These are phyloP conservation scores for Tetramorium alpestre DNA, from an alignment of 1,140 invertebrate genomes.

Conservation along the genomic window DNA sequence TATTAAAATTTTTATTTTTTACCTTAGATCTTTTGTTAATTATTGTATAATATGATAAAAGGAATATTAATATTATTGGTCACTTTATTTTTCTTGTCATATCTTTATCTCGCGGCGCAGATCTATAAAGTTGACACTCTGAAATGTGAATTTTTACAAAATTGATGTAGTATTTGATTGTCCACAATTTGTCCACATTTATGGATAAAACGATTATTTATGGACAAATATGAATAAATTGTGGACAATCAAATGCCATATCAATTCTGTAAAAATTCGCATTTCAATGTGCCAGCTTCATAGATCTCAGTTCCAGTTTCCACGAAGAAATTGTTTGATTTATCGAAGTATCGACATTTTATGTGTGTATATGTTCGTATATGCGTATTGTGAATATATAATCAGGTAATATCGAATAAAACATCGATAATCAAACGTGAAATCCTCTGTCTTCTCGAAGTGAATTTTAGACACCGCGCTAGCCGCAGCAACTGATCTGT, in stretches of 20 bases:
- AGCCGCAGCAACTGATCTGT: slow-evolving; percentile 1
- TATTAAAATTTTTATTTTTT: neutral
- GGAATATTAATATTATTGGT: neutral
- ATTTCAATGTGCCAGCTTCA: too few relatives aligned
- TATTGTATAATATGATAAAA: neutral
- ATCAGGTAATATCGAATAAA: slow-evolving; percentile 35
- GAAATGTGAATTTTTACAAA: too few relatives aligned
- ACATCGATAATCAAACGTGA: slow-evolving; percentile 27
- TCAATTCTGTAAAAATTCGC: too few relatives aligned
- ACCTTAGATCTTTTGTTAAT: neutral
- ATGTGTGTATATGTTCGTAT: neutral
- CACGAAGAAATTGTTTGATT: neutral
- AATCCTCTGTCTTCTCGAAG: slow-evolving; percentile 44
- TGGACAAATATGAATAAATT: too few relatives aligned
- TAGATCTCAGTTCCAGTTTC: neutral
- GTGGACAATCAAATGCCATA: too few relatives aligned
- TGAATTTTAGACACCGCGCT: slow-evolving; percentile 42
- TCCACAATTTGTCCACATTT: too few relatives aligned
- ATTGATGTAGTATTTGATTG: too few relatives aligned
- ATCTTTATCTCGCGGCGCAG: neutral
- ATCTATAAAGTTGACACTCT: too few relatives aligned
- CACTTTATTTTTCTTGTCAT: neutral
- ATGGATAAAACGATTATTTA: too few relatives aligned
- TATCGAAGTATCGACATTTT: neutral
- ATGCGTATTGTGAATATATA: neutral